A percentile compares a stretch with the other conserved stretches of the same genome.
phyloP scores from a whole-genome alignment of 2,113 vertebrate species.

The Ramphastos sulfuratus region DNA sequence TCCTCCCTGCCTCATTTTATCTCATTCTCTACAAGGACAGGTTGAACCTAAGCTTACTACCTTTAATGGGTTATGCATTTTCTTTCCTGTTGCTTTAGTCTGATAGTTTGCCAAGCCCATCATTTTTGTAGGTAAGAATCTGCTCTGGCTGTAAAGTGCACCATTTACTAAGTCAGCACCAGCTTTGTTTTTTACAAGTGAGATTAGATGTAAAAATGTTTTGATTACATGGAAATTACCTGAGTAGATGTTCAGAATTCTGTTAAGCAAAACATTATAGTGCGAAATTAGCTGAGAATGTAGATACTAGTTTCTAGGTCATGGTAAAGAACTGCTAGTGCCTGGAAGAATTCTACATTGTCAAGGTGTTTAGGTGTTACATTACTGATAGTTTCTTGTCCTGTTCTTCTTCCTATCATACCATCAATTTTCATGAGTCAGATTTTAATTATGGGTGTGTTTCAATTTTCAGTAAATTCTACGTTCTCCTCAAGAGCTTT shows the following conservation, averaged over 20 bases:
- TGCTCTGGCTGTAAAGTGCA: not conserved
- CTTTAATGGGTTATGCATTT: not conserved
- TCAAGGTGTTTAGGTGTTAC: not conserved
- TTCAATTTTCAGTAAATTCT: not conserved
- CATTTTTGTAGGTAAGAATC: not conserved
- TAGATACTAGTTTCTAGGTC: not conserved
- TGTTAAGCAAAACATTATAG: not conserved
- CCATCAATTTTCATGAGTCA: not conserved
- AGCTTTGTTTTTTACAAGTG: not conserved
- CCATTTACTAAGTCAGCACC: not conserved
- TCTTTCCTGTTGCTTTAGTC: not conserved
- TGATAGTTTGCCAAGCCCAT: not conserved
- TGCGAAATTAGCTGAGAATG: not conserved
- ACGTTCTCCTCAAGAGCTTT: not conserved
- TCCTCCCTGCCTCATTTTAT: not conserved
- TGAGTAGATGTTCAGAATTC: not conserved
- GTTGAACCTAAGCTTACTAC: not conserved
- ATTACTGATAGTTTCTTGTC: not conserved
- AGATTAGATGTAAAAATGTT: not conserved
- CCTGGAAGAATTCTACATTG: not conserved
- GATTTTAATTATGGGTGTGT: not conserved
- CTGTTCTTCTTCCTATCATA: not conserved
- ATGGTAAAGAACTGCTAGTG: not conserved
- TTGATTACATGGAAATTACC: not conserved
- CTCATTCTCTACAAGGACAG: not conserved